Evolutionary conservation across 2,113 vertebrate species (phyloP).

Genomic region (cattle (Bos taurus)): DNA sequence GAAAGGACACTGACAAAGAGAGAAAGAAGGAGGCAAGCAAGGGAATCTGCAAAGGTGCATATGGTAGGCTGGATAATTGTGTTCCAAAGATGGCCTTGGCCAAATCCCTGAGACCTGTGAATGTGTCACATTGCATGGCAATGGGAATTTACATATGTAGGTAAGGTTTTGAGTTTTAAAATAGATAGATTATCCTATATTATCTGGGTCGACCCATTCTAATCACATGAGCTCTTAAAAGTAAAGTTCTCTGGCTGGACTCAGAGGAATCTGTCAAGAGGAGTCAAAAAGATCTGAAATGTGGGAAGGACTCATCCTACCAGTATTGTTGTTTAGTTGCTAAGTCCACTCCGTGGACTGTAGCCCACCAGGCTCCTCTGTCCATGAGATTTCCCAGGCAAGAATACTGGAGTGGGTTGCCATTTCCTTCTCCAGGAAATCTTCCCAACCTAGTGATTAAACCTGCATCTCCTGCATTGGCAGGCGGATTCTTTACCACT

Average conservation of each 20-base stretch:
- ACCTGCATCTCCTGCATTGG: not conserved
- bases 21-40: not conserved
- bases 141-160: not conserved
- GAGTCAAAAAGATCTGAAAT: not conserved
- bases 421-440: not conserved
- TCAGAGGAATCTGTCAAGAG: not conserved
- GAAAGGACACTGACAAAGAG: not conserved
- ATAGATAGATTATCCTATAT: not conserved
- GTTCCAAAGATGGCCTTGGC: not conserved
- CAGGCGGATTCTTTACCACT: not conserved
- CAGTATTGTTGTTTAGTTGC: not conserved
- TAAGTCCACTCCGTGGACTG: not conserved
- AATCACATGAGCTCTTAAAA: not conserved
- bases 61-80: not conserved
- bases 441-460: not conserved
- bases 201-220: not conserved
- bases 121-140: not conserved
- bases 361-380: not conserved
- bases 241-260: not conserved
- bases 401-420: not conserved
- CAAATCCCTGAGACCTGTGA: not conserved
- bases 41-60: not conserved
- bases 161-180: not conserved
- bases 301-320: not conserved
- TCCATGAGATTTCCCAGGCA: not conserved